These are phyloP conservation scores for Petrocephalus schoutedeni DNA, from an alignment of 2,797 vertebrate species.

Conservation along the genomic window DNA sequence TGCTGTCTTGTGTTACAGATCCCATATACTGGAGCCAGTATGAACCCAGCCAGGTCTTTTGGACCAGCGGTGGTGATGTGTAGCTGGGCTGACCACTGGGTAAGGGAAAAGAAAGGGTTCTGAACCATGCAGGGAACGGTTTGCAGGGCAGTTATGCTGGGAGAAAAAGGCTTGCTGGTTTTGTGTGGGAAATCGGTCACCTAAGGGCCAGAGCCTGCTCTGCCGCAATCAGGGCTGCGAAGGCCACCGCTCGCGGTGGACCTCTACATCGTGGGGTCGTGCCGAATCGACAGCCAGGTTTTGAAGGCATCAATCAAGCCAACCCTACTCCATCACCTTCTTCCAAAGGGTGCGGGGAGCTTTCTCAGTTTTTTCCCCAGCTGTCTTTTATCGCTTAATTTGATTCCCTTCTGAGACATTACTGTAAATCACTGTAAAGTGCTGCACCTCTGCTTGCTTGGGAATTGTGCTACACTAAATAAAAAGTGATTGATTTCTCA, in stretches of 20 bases:
- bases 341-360: not conserved
- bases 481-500: not conserved
- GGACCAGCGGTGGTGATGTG: slow-evolving; percentile 86
- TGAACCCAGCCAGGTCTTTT: slow-evolving; percentile 94
- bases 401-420: not conserved
- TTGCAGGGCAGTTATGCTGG: not conserved
- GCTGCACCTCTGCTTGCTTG: not conserved
- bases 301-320: slow-evolving; percentile 24
- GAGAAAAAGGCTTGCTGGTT: not conserved
- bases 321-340: not conserved
- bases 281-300: slow-evolving; percentile 17
- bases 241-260: slow-evolving; percentile 27
- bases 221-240: not conserved
- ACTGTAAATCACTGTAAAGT: not conserved
- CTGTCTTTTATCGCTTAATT: not conserved
- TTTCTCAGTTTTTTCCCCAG: not conserved
- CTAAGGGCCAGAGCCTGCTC: too few relatives aligned
- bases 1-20: slow-evolving; percentile 62
- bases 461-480: not conserved
- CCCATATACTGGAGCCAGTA: slow-evolving; percentile 89
- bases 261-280: slow-evolving; percentile 32
- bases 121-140: not conserved
- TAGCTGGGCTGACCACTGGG: slow-evolving; percentile 88
- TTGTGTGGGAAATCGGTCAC: not conserved
- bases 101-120: slow-evolving; percentile 52